phyloP scores from a whole-genome alignment of 2,113 vertebrate species.

The Channa maculata region DNA sequence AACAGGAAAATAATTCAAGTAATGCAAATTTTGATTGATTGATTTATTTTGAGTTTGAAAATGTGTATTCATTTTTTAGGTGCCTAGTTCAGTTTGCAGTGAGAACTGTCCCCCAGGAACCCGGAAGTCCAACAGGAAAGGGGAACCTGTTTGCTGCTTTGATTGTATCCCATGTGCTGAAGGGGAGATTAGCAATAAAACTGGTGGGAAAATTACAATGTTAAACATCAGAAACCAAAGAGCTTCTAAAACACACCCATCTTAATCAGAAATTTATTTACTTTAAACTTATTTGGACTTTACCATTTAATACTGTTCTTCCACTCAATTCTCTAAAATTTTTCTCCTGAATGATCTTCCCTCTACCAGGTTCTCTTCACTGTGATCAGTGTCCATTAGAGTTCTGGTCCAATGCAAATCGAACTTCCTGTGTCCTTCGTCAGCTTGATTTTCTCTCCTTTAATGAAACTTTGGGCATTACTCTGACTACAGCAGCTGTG shows the following conservation, averaged over 20 bases:
- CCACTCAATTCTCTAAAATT: too few species aligned
- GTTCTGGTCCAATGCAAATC: slow-evolving; percentile 79
- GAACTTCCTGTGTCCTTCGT: slow-evolving; percentile 75
- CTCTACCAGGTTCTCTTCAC: slow-evolving; percentile 68
- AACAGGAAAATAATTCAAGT: not conserved
- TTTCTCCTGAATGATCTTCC: not conserved
- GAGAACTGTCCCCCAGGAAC: slow-evolving; percentile 78
- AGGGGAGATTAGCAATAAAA: slow-evolving; percentile 81
- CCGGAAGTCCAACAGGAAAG: slow-evolving; percentile 77
- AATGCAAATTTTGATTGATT: too few species aligned
- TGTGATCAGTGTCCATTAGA: slow-evolving; percentile 77
- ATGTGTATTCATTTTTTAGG: slow-evolving; percentile 48
- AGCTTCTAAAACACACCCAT: too few species aligned
- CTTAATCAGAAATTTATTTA: too few species aligned
- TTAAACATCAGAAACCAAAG: not conserved
- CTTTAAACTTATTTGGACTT: too few species aligned
- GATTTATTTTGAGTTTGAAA: not conserved
- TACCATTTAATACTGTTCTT: too few species aligned
- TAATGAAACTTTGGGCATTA: slow-evolving; percentile 78
- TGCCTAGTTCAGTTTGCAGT: slow-evolving; percentile 81
- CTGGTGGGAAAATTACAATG: slow-evolving; percentile 61
- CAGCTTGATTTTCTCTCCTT: slow-evolving; percentile 80
- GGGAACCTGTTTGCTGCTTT: slow-evolving; percentile 84
- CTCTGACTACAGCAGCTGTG: slow-evolving; percentile 72
- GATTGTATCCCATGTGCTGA: slow-evolving; percentile 84